A percentile compares a stretch with the other conserved stretches of the same genome.
Evolutionary conservation across 2,888 invertebrate species (phyloP).

Genomic region (Tenthredo mesomela): DNA sequence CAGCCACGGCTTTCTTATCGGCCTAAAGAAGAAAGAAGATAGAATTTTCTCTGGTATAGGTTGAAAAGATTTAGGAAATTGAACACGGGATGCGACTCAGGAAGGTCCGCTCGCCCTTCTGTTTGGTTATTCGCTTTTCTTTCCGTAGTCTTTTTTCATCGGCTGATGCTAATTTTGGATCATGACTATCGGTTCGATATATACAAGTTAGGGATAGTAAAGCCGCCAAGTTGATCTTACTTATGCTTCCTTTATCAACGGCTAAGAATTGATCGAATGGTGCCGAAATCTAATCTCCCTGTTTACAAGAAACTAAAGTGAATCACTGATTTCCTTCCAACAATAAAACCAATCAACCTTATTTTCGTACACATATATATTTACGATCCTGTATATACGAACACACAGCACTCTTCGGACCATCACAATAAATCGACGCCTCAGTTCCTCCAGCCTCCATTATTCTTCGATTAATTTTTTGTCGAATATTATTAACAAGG

Average conservation of each 20-base stretch:
- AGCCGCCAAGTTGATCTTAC: background rate
- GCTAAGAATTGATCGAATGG: background rate
- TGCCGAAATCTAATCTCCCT: constrained; percentile 14
- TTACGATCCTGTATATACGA: background rate
- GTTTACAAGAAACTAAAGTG: constrained; percentile 34
- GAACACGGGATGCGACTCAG: constrained; percentile 23
- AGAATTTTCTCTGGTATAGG: constrained; percentile 16
- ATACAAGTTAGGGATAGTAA: background rate
- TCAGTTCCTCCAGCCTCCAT: background rate
- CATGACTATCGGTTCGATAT: background rate
- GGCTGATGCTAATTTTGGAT: constrained; percentile 2
- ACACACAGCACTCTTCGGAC: background rate
- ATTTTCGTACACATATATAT: background rate
- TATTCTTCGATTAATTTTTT: background rate
- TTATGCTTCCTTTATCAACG: background rate
- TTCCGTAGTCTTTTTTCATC: background rate
- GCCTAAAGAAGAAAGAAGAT: constrained; percentile 1
- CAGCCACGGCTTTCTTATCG: background rate
- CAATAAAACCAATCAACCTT: constrained; percentile 2
- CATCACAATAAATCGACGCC: constrained; percentile 28
- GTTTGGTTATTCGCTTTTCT: constrained; percentile 15
- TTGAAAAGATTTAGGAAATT: constrained; percentile 32
- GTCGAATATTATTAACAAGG: background rate
- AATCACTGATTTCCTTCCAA: constrained; percentile 3
- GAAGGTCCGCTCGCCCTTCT: background rate